phyloP scores from a whole-genome alignment of 1,140 invertebrate genomes.

The Drosophila insularis region DNA sequence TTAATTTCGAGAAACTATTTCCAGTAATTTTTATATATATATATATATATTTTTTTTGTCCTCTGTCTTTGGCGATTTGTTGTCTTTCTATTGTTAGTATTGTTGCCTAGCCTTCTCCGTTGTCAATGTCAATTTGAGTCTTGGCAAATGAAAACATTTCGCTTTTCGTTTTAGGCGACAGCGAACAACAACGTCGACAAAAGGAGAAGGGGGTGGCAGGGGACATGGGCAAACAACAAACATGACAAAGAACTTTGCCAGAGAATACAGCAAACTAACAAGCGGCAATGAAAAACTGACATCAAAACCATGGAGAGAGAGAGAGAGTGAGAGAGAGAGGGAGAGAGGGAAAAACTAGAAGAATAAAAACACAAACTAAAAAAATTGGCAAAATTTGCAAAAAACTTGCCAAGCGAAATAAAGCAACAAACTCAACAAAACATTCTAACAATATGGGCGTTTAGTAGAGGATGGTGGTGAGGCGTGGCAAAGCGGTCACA shows the following conservation, averaged over 20 bases:
- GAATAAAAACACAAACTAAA: neutral
- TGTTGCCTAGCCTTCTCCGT: constrained; percentile 19
- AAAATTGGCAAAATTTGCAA: constrained; percentile 57
- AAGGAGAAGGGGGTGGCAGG: neutral
- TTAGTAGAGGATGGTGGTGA: neutral
- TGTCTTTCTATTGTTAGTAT: neutral
- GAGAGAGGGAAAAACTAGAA: neutral
- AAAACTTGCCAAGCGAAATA: constrained; percentile 43
- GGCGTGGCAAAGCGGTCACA: constrained; percentile 6
- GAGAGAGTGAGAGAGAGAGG: neutral
- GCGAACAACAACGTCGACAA: constrained; percentile 8
- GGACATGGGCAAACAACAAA: constrained; percentile 43
- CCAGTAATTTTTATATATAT: neutral
- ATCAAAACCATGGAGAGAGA: constrained; percentile 5
- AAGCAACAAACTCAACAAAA: constrained; percentile 13
- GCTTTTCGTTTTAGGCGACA: constrained; percentile 26
- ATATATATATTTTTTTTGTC: neutral
- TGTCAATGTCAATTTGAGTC: constrained; percentile 56
- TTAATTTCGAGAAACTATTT: neutral
- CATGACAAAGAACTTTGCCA: constrained; percentile 59
- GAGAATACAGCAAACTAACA: constrained; percentile 48
- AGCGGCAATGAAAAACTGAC: constrained; percentile 61
- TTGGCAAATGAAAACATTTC: constrained; percentile 62
- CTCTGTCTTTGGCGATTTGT: neutral
- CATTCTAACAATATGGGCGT: constrained; percentile 26